Conservation (phyloP, 2,888 invertebrate species). For the Plagiodera versicolora region DNA sequence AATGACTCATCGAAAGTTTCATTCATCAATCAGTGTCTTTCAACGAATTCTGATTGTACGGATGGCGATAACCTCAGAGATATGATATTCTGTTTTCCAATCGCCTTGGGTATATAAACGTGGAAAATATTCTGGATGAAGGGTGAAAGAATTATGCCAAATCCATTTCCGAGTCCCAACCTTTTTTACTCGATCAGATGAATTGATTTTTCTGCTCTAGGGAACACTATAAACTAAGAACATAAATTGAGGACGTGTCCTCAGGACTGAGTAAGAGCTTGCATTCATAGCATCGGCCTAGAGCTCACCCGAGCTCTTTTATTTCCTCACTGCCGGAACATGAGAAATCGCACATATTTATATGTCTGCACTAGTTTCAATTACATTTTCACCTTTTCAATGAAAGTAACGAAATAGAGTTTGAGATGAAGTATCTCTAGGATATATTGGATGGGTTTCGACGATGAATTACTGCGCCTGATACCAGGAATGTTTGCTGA, state of each 20-base stretch:
- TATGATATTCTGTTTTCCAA: too few species aligned
- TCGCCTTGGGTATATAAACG: too few species aligned
- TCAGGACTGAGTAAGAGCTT: constrained; percentile 17
- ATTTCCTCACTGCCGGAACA: constrained; percentile 9
- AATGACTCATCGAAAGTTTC: too few species aligned
- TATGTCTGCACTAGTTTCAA: background rate
- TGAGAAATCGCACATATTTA: constrained; percentile 18
- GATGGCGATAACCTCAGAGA: too few species aligned
- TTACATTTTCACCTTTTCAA: background rate
- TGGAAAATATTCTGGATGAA: background rate
- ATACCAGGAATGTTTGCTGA: too few species aligned
- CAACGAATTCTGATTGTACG: too few species aligned
- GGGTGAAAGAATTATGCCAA: background rate
- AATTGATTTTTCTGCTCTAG: constrained; percentile 29
- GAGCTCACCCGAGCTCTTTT: constrained; percentile 20
- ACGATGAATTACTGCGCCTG: background rate
- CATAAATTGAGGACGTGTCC: constrained; percentile 28
- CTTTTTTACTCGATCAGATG: constrained; percentile 22
- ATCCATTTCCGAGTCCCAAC: constrained; percentile 19
- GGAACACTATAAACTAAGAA: constrained; percentile 23
- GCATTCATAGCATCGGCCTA: constrained; percentile 21
- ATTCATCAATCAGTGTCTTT: too few species aligned
- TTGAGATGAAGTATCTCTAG: background rate
- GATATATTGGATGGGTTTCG: background rate
- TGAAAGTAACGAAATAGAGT: background rate